Conservation (phyloP, 2,113 vertebrate genomes). For the Zingel zingel region DNA sequence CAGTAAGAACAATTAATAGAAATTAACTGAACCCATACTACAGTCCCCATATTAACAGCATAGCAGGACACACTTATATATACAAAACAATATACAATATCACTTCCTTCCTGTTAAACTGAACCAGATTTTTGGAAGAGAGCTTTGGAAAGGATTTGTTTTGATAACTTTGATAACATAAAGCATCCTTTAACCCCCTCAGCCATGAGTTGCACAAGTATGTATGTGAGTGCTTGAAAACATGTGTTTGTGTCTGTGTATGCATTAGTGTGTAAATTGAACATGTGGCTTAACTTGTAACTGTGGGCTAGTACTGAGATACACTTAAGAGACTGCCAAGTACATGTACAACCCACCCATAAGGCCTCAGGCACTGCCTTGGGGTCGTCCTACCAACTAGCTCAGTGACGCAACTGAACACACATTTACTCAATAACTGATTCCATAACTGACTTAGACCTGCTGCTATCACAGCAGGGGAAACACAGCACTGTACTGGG, state of each 20-base stretch:
- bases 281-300: background rate
- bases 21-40: background rate
- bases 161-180: background rate
- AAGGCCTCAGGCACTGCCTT: constrained; percentile 56
- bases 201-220: background rate
- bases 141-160: background rate
- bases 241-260: background rate
- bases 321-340: background rate
- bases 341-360: background rate
- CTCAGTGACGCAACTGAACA: constrained; percentile 51
- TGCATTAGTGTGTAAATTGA: background rate
- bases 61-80: background rate
- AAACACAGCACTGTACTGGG: constrained; percentile 14
- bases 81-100: background rate
- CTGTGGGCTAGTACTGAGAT: no score
- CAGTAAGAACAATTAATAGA: background rate
- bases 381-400: constrained; percentile 28
- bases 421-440: constrained; percentile 22
- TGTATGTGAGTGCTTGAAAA: background rate
- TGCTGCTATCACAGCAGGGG: constrained; percentile 61
- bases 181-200: no score
- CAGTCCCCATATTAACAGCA: background rate
- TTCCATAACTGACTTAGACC: constrained; percentile 34
- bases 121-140: background rate
- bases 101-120: background rate